Evolutionary conservation across 2,113 vertebrate genomes (phyloP).

Genomic region (Emydocephalus ijimae): DNA sequence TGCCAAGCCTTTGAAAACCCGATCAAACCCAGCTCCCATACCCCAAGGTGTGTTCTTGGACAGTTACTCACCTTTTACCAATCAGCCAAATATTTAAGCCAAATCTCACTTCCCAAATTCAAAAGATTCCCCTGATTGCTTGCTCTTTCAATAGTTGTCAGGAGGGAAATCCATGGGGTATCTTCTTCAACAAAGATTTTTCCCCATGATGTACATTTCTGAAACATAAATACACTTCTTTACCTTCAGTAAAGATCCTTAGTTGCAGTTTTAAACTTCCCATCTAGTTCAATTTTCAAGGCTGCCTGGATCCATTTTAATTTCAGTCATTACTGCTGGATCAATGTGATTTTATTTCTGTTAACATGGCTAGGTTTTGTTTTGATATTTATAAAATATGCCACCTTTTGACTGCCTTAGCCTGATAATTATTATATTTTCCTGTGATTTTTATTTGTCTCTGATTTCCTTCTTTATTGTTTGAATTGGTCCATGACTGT

Average conservation of each 20-base stretch:
- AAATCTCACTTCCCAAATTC: background rate
- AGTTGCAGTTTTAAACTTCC: background rate
- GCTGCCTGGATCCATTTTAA: background rate
- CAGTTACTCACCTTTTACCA: background rate
- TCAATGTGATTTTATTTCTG: background rate
- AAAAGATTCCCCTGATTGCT: background rate
- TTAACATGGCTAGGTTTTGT: background rate
- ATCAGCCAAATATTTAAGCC: background rate
- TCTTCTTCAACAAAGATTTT: background rate
- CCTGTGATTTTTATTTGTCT: background rate
- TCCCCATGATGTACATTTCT: background rate
- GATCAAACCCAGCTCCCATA: background rate
- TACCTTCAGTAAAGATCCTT: background rate
- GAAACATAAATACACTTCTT: background rate
- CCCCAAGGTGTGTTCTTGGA: background rate
- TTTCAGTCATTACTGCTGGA: background rate
- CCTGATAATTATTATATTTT: background rate
- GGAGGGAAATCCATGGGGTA: background rate
- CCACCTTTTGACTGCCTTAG: background rate
- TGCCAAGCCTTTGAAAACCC: background rate
- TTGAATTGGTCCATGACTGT: background rate
- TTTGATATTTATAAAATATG: background rate
- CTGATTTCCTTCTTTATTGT: background rate
- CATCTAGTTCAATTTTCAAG: background rate
- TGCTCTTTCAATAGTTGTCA: background rate